Base-by-base conservation (phyloP, 2,888 invertebrate genomes). In the Buathra laborator region DNA sequence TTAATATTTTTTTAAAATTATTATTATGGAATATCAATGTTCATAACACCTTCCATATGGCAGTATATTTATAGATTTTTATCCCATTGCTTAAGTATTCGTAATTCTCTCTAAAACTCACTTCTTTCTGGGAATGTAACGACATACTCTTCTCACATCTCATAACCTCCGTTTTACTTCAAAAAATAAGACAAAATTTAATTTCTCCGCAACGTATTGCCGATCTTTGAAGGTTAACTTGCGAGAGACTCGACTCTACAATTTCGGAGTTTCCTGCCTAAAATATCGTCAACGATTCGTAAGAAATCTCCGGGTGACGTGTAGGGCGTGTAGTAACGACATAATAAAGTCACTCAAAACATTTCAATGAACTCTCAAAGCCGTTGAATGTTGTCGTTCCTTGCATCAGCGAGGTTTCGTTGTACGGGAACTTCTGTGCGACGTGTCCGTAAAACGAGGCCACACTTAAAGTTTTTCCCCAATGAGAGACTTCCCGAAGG, bases 401-500 rank as follows among this genome's bases (percentile, higher is more conserved):
- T 12, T 70, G 29, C 59, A 12, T 24, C 24, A 24, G 24, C 24
- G 24, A 24, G 75, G n/a, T 48, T 12, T 70, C 37, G 64, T 62
- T 46, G 70, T 24, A 24, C 32, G 37, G 32, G 48, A 81, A 70
- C 70, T 68, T 70, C 19, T 32, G 9, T 56, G 62, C 62, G 32
- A 64, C 67, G 56, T 46, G 44, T 51, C 64, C 76, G 82, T 67
- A 72, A 82, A 77, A 79, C 72, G 70, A 44, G 74, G 68, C 79
- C 70, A 70, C 74, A 70, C 48, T 56, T 24, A 43, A 68, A 78
- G 44, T 51, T 68, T 62, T 71, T 37, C 24, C 67, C 43, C 46
- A 37, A 76, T 66, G 56, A 78, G 48, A 68, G 4, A 3, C 64
- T 76, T 83, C 66, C 75, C 79, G 56, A 83, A 79, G 83, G 75